Conservation (phyloP, 2,888 invertebrate genomes). For the Pediacus dermestoides region DNA sequence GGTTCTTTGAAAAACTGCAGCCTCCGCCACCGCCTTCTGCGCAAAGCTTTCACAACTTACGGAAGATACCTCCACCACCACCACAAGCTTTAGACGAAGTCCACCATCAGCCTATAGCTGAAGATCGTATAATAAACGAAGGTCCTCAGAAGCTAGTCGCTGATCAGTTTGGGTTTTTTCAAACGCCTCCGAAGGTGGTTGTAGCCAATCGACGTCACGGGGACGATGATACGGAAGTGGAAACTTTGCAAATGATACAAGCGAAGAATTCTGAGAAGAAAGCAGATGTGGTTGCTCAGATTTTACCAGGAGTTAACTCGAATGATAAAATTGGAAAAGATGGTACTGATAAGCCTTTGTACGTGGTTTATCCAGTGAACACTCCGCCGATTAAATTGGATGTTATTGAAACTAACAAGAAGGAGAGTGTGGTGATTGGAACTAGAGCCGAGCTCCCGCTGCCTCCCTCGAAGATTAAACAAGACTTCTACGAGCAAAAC, state of each 20-base stretch:
- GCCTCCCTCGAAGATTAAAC: conserved; percentile 44
- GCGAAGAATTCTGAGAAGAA: conserved; percentile 50
- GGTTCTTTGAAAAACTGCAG: conserved; percentile 48
- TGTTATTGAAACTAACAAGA: conserved; percentile 46
- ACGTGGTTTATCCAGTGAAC: conserved; percentile 61
- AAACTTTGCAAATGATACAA: conserved; percentile 69
- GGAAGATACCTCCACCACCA: conserved; percentile 54
- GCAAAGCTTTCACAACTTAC: conserved; percentile 48
- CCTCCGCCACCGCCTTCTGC: conserved; percentile 46
- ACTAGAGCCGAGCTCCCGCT: conserved; percentile 53
- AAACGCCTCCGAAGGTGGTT: conserved; percentile 49
- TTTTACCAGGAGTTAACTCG: conserved; percentile 21
- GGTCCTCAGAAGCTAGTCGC: conserved; percentile 21
- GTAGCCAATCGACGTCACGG: conserved; percentile 48
- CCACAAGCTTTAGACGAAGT: no score
- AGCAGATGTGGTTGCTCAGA: conserved; percentile 18
- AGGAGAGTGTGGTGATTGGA: conserved; percentile 56
- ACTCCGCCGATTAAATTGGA: conserved; percentile 53
- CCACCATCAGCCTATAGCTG: conserved; percentile 30
- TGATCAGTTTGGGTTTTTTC: conserved; percentile 40
- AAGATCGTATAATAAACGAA: conserved; percentile 38
- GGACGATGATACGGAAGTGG: conserved; percentile 54
- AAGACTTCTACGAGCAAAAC: conserved; percentile 48
- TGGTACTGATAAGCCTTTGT: conserved; percentile 46
- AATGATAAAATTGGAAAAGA: conserved; percentile 26